Evolutionary conservation across 1,140 invertebrate species (phyloP).

Genomic region (Paramacrobiotus metropolitanus): DNA sequence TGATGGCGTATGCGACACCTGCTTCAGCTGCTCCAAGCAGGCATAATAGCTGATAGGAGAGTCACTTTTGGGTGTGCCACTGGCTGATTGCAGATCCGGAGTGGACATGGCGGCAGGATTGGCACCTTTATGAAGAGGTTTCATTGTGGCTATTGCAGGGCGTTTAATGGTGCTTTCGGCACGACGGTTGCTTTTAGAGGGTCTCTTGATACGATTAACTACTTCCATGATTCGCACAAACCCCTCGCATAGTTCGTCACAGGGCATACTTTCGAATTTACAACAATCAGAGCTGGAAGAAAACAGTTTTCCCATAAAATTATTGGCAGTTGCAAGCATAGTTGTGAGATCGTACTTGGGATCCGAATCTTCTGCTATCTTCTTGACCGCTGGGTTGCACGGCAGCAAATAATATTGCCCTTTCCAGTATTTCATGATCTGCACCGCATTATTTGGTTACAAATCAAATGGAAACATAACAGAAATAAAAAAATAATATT

Average conservation of each 20-base stretch:
- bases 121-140: neutral
- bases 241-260: slow-evolving; percentile 36
- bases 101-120: slow-evolving; percentile 11
- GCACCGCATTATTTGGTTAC: slow-evolving; percentile 10
- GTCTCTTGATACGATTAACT: slow-evolving; percentile 62
- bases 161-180: slow-evolving; percentile 8
- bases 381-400: slow-evolving; percentile 11
- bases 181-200: slow-evolving; percentile 22
- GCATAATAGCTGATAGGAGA: no score
- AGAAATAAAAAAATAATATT: no score
- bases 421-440: slow-evolving; percentile 68
- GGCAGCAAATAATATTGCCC: slow-evolving; percentile 69
- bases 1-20: no score
- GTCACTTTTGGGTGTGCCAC: no score
- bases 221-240: slow-evolving; percentile 68
- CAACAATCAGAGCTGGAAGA: no score
- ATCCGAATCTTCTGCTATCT: slow-evolving; percentile 1
- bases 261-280: no score
- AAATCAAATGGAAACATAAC: slow-evolving; percentile 7
- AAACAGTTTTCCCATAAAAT: no score
- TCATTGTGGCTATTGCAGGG: slow-evolving; percentile 6
- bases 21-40: no score
- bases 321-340: no score
- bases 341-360: no score
- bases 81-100: slow-evolving; percentile 12